Percentiles rank a stretch among this genome's conserved stretches.
These are phyloP conservation scores for Microdon myrmicae DNA, from an alignment of 2,888 invertebrate species.

Conservation along the genomic window DNA sequence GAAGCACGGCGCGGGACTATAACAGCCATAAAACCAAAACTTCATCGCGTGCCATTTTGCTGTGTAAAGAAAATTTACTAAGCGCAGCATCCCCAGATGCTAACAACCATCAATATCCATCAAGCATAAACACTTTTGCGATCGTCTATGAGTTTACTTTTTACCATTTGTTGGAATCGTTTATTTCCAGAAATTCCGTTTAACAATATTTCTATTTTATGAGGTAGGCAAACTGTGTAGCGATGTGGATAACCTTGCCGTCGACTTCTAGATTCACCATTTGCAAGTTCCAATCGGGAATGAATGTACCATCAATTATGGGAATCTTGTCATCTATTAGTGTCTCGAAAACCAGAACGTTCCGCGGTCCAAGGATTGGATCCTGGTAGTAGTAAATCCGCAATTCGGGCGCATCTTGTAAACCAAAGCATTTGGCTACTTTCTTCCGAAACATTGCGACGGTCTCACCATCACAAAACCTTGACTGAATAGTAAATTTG, in stretches of 20 bases:
- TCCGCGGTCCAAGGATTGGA: constrained; percentile 78
- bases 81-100: too few species aligned
- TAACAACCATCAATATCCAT: too few species aligned
- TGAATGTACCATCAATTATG: constrained; percentile 62
- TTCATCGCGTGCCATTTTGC: too few species aligned
- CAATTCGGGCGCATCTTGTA: constrained; percentile 67
- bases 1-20: too few species aligned
- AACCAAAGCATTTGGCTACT: constrained; percentile 71
- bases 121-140: too few species aligned
- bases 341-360: constrained; percentile 77
- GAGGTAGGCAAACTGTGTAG: constrained; percentile 69
- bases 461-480: constrained; percentile 79
- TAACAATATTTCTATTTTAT: too few species aligned
- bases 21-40: too few species aligned
- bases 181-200: too few species aligned
- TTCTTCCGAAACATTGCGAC: constrained; percentile 74
- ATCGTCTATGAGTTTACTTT: too few species aligned
- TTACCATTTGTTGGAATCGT: too few species aligned
- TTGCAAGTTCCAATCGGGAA: constrained; percentile 68
- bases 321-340: constrained; percentile 72
- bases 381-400: constrained; percentile 83
- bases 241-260: constrained; percentile 68
- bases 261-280: constrained; percentile 67
- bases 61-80: too few species aligned
- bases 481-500: constrained; percentile 76